Evolutionary conservation across 2,797 vertebrate species (phyloP).

Genomic region (Lemur catta): DNA sequence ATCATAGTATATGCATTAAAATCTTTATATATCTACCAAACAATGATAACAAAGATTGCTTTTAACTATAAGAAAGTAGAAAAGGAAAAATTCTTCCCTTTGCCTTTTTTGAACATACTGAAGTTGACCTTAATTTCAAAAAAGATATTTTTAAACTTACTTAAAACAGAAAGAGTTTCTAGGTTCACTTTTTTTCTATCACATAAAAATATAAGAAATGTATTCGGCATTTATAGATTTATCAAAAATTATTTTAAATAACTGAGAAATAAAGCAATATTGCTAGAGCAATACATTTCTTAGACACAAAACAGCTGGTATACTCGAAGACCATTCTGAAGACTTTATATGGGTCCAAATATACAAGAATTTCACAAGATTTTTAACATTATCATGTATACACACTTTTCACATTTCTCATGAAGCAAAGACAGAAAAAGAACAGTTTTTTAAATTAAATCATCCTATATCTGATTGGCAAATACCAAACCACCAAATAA

Average conservation of each 20-base stretch:
- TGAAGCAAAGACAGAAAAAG: background rate
- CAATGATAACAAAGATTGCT: background rate
- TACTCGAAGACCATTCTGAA: constrained; percentile 1
- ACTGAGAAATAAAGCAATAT: background rate
- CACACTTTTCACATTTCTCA: background rate
- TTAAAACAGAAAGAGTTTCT: constrained; percentile 41
- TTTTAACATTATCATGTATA: background rate
- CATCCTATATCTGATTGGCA: background rate
- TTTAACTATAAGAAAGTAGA: background rate
- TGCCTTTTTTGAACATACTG: constrained; percentile 9
- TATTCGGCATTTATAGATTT: constrained; percentile 26
- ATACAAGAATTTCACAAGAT: background rate
- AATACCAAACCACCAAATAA: background rate
- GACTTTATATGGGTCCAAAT: background rate
- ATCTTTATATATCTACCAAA: constrained; percentile 7
- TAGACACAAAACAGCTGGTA: constrained; percentile 14
- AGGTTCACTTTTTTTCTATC: constrained; percentile 16
- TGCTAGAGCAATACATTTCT: background rate
- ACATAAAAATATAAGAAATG: constrained; percentile 48
- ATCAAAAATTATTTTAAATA: constrained; percentile 48
- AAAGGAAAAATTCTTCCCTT: background rate
- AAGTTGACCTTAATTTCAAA: constrained; percentile 41
- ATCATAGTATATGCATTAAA: background rate
- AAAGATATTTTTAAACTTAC: constrained; percentile 39
- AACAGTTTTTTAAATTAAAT: background rate